phyloP scores from a whole-genome alignment of 2,113 vertebrate genomes.

The Brachirus orientalis region DNA sequence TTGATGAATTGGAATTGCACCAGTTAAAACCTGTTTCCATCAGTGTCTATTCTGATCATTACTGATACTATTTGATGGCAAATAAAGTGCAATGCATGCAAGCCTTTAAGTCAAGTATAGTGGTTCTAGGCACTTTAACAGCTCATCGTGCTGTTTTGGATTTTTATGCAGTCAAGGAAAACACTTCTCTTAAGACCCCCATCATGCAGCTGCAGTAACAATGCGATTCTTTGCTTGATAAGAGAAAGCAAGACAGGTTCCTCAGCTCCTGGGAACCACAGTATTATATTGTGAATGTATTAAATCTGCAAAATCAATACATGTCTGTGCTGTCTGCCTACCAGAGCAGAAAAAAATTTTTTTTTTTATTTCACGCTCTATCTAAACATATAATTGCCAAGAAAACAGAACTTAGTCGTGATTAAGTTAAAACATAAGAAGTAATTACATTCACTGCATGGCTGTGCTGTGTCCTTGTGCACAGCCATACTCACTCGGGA shows the following conservation, averaged over 20 bases:
- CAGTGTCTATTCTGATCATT: slow-evolving; percentile 5
- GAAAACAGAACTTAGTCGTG: slow-evolving; percentile 51
- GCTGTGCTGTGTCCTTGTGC: slow-evolving; percentile 2
- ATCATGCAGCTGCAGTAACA: slow-evolving; percentile 1
- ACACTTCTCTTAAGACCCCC: slow-evolving; percentile 4
- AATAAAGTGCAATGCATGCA: neutral
- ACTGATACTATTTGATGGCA: slow-evolving; percentile 14
- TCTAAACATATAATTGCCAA: slow-evolving; percentile 63
- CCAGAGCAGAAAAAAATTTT: slow-evolving; percentile 44
- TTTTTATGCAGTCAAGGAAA: slow-evolving; percentile 9
- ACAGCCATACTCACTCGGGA: too few relatives aligned
- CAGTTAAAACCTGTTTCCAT: slow-evolving; percentile 30
- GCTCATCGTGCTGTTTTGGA: slow-evolving; percentile 2
- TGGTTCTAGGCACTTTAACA: neutral
- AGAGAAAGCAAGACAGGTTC: slow-evolving; percentile 36
- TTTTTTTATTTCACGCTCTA: slow-evolving; percentile 68
- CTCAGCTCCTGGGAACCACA: slow-evolving; percentile 25
- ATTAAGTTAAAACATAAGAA: slow-evolving; percentile 47
- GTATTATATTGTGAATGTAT: slow-evolving; percentile 59
- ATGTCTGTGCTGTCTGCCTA: slow-evolving; percentile 33
- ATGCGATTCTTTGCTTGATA: slow-evolving; percentile 45
- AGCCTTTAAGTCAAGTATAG: neutral
- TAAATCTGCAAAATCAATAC: slow-evolving; percentile 70
- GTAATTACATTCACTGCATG: slow-evolving; percentile 21
- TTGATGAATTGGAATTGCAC: slow-evolving; percentile 4